A percentile compares a stretch with the other conserved stretches of the same genome.
These are phyloP conservation scores for Chascanopsetta lugubris DNA, from an alignment of 2,113 vertebrate species.

Conservation along the genomic window DNA sequence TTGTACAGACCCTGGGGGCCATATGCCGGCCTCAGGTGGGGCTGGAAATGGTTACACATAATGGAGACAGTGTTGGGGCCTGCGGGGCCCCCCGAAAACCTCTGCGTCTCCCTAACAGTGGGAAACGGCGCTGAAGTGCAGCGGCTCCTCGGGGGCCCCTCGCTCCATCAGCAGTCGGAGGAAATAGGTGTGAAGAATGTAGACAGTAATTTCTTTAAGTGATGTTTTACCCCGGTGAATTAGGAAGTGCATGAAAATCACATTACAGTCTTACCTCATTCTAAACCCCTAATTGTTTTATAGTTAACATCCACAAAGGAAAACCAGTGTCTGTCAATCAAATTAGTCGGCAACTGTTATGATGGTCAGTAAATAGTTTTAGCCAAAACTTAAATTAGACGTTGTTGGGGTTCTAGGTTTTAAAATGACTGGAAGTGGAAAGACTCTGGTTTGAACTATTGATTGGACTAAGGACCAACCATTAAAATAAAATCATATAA, in stretches of 20 bases:
- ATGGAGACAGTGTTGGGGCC: conserved; percentile 66
- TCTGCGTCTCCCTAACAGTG: conserved; percentile 28
- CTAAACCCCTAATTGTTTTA: background rate
- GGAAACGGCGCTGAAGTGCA: conserved; percentile 28
- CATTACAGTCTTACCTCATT: background rate
- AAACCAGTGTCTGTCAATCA: background rate
- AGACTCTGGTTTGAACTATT: background rate
- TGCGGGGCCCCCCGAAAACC: conserved; percentile 38
- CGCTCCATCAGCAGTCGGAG: conserved; percentile 38
- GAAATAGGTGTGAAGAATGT: conserved; percentile 47
- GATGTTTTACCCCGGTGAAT: background rate
- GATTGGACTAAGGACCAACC: background rate
- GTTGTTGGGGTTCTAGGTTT: background rate
- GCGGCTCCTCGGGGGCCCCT: conserved; percentile 23
- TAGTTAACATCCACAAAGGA: background rate
- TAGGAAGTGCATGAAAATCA: background rate
- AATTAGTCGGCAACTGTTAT: background rate
- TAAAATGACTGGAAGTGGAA: background rate
- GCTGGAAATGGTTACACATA: conserved; percentile 69
- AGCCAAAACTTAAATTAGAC: too few species aligned
- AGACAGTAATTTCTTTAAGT: conserved; percentile 18
- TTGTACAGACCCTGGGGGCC: conserved; percentile 49
- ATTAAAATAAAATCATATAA: too few species aligned
- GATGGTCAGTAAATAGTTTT: background rate
- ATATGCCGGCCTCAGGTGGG: conserved; percentile 53